phyloP scores from a whole-genome alignment of 1,140 invertebrate genomes.

The Chlorops oryzae region DNA sequence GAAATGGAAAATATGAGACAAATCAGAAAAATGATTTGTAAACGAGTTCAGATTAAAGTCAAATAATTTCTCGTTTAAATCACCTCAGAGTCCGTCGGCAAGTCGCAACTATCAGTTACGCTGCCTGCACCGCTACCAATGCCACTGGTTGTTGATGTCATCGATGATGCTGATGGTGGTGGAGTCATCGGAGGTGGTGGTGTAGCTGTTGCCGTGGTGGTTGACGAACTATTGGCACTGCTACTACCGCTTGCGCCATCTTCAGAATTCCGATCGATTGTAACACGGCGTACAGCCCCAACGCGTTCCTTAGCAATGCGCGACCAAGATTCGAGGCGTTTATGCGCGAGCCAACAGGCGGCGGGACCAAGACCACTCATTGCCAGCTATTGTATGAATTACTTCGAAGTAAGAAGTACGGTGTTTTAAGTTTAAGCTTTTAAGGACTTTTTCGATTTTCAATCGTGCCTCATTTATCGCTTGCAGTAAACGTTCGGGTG shows the following conservation, averaged over 20 bases:
- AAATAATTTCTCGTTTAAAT: neutral
- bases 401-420: too few species aligned
- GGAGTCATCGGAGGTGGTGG: conserved; percentile 35
- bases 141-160: conserved; percentile 45
- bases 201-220: conserved; percentile 3
- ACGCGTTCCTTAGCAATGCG: conserved; percentile 60
- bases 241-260: conserved; percentile 35
- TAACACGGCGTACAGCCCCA: conserved; percentile 54
- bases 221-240: neutral
- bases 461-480: too few species aligned
- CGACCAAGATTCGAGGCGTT: conserved; percentile 65
- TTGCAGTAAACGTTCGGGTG: too few species aligned
- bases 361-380: conserved; percentile 63
- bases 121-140: conserved; percentile 43
- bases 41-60: neutral
- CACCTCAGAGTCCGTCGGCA: conserved; percentile 46
- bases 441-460: too few species aligned
- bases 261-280: conserved; percentile 55
- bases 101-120: conserved; percentile 44
- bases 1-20: conserved; percentile 4
- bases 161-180: conserved; percentile 42
- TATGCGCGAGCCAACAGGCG: conserved; percentile 64
- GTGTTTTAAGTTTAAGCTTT: too few species aligned
- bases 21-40: neutral
- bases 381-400: too few species aligned